A percentile compares a stretch with the other conserved stretches of the same genome.
Conservation (phyloP, 2,888 invertebrate genomes). For the Orthosia gracilis region DNA sequence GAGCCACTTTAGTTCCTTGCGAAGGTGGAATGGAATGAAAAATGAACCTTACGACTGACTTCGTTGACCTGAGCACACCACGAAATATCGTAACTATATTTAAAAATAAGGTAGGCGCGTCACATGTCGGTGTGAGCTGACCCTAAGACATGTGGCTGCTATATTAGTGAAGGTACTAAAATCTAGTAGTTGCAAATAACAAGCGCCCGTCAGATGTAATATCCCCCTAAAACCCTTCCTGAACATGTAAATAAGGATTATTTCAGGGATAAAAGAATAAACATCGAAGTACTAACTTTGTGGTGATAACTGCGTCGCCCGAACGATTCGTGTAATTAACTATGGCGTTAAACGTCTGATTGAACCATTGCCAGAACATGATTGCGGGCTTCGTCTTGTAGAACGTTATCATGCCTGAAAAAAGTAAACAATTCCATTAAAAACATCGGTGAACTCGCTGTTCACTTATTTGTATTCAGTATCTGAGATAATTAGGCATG, state of each 20-base stretch:
- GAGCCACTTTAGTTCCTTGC: no score
- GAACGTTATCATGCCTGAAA: conserved; percentile 97
- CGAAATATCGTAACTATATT: no score
- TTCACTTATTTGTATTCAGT: no score
- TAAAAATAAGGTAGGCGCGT: no score
- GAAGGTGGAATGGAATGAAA: no score
- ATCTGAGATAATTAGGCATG: neutral
- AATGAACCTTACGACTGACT: no score
- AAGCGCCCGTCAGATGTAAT: neutral
- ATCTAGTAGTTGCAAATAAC: neutral
- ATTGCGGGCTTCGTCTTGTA: conserved; percentile 98
- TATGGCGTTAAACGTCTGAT: conserved; percentile 99
- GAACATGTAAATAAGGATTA: neutral
- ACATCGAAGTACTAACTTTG: conserved; percentile 40
- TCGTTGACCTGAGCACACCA: no score
- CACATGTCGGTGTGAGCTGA: no score
- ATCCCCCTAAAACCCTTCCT: no score
- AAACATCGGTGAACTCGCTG: neutral
- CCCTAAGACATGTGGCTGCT: no score
- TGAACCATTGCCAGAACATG: conserved; percentile 99
- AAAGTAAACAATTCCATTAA: neutral
- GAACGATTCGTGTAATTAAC: conserved; percentile 99
- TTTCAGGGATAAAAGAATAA: neutral
- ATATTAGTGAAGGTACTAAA: no score
- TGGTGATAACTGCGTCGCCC: conserved; percentile 93